Evolutionary conservation across 1,140 invertebrate species (phyloP).

Genomic region (Lethocerus indicus): DNA sequence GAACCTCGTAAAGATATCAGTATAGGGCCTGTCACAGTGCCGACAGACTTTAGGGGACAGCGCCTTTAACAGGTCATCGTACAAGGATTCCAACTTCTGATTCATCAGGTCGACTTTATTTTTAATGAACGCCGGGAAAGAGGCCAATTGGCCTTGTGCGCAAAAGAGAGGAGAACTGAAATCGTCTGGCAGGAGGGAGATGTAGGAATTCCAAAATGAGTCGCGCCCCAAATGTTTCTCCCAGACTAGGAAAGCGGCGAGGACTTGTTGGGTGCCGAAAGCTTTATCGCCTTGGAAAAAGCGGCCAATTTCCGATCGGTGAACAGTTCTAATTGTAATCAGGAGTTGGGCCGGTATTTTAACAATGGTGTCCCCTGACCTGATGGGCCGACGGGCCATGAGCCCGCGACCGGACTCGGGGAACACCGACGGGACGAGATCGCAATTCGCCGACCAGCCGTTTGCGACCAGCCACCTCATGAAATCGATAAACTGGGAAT

Average conservation of each 20-base stretch:
- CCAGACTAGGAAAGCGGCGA: conserved; percentile 27
- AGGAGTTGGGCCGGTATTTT: conserved; percentile 25
- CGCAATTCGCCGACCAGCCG: conserved; percentile 18
- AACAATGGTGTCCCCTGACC: conserved; percentile 24
- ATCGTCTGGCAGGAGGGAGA: conserved; percentile 25
- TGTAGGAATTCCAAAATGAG: conserved; percentile 24
- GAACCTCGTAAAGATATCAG: conserved; percentile 17
- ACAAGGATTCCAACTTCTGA: conserved; percentile 14
- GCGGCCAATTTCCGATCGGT: conserved; percentile 14
- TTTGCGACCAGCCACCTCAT: conserved; percentile 18
- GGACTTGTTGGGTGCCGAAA: conserved; percentile 19
- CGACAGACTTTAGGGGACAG: conserved; percentile 11
- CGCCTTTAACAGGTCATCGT: conserved; percentile 5
- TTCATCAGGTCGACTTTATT: conserved; percentile 16
- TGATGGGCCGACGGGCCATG: conserved; percentile 23
- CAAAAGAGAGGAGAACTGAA: conserved; percentile 23
- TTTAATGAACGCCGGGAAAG: conserved; percentile 16
- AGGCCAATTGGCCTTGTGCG: conserved; percentile 14
- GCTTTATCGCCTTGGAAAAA: conserved; percentile 13
- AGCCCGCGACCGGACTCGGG: conserved; percentile 28
- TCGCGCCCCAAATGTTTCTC: conserved; percentile 17
- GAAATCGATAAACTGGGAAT: conserved; percentile 11
- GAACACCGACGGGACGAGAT: conserved; percentile 16
- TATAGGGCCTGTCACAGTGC: conserved; percentile 17
- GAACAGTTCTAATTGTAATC: conserved; percentile 23